Base-by-base conservation (phyloP, 2,797 vertebrate genomes). In the Lacerta agilis region DNA sequence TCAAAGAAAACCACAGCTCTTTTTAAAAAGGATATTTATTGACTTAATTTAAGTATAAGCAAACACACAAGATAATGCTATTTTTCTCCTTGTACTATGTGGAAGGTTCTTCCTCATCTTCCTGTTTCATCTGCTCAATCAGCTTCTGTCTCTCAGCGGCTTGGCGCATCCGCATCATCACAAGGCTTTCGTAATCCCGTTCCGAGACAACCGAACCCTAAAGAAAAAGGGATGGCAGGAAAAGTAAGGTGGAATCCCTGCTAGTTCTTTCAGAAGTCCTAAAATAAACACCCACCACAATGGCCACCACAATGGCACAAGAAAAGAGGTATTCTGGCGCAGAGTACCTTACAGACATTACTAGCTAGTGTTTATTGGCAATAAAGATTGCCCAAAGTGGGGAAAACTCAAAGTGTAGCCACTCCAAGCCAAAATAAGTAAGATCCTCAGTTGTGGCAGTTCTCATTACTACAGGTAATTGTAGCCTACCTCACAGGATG, bases 131-230 rank as follows among this genome's bases (percentile, higher is more conserved):
- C 95, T 97, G 97, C 80, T 98, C 96, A 0, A 99, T 99, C 61
- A 99, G 97, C 91, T 95, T 97, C 94, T 99, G 98, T 75, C 99
- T 97, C 94, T 99, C 98, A 0, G 98, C 98, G 0, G 98, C 99
- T 92, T 99, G 99, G 85, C 99, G 98, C 98, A 99, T 97, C 94
- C 96, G 97, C 99, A 99, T 99, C 97, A 99, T 98, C 96, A 99
- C 98, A 85, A 99, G 95, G 82, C 98, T 99, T 97, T 99, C 99
- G 0, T 98, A 99, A 95, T 99, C 98, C 1, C 98, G 97, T 81
- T 99, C 98, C 0, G 97, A 99, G 71, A 97, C 95, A 88, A 98
- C 95, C 0, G 98, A 95, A 0, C 91, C 96, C 98, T 99, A 93
- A 5, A 33, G 76, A 88, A 55, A 87, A 91, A 76, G 87, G 11